Evolutionary conservation across 2,797 vertebrate genomes (phyloP), one percentile per base, ranked within the genome.

Genomic region (Limosa lapponica): DNA sequence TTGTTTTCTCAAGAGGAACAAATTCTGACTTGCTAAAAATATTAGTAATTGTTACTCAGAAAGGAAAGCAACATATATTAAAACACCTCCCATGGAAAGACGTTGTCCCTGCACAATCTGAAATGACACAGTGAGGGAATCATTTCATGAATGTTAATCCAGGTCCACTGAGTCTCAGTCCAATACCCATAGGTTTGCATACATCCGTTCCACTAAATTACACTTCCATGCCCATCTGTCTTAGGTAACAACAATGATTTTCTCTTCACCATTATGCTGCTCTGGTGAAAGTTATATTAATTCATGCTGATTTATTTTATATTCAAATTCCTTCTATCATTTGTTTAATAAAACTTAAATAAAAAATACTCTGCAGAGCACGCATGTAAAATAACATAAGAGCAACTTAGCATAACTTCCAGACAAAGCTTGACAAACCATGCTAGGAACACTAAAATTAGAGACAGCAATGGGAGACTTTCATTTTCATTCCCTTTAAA

Each of bases 111-210:
- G 8, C 58, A 49, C 0, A 3, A 41, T 67, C n/a, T 87, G 86
- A 93, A 94, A 75, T 44, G n/a, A 91, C 4, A 10, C 17, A 36
- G 77, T 1, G 5, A 91, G 24, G 16, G 51, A 96, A 93, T 27
- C 54, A 66, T 75, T 89, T 89, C 20, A 86, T 69, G 55, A 92
- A 94, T 43, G 58, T 67, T 93, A 78, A 82, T 81, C 86, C 73
- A 72, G 13, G 46, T 55, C 46, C 58, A 79, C 43, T 8, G 51
- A 79, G 39, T 18, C 41, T 85, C 80, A 86, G 72, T 8, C 51
- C 52, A 77, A 44, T 72, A 73, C 30, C 28, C 32, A 25, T 17
- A 82, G 57, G 59, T 80, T 74, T 87, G 72, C 70, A 89, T 85
- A 65, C 12, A 89, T 82, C 67, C 36, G 25, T 92, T 92, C 62